Evolutionary conservation across 2,113 vertebrate species (phyloP).

Genomic region (Gallinago media): DNA sequence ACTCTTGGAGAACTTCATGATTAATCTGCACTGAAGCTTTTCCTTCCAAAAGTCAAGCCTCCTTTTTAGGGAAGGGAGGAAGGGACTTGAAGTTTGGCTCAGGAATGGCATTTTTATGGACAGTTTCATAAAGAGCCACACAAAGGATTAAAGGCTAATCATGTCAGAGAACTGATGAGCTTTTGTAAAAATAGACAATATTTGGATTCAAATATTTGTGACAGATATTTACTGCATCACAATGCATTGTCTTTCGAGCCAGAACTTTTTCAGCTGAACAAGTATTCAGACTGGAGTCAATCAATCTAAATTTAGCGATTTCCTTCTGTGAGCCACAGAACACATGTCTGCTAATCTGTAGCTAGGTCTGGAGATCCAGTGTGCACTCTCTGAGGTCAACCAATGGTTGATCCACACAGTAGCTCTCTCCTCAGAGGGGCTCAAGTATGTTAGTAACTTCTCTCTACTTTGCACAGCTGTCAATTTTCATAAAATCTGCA

Average conservation of each 20-base stretch:
- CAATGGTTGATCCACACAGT: not conserved
- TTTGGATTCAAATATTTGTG: slow-evolving; percentile 41
- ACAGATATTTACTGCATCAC: slow-evolving; percentile 33
- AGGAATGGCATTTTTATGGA: not conserved
- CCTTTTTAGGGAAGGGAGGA: not conserved
- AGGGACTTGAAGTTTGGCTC: slow-evolving; percentile 23
- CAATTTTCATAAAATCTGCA: not conserved
- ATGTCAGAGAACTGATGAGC: slow-evolving; percentile 17
- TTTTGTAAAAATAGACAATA: slow-evolving; percentile 58
- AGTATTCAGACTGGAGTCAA: slow-evolving; percentile 12
- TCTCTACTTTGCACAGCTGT: not conserved
- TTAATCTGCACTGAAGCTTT: not conserved
- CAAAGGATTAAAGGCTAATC: slow-evolving; percentile 7
- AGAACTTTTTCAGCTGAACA: not conserved
- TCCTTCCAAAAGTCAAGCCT: not conserved
- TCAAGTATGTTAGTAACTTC: not conserved
- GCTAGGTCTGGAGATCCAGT: not conserved
- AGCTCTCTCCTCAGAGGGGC: not conserved
- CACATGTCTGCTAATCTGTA: not conserved
- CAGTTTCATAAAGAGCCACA: not conserved
- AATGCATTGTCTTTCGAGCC: slow-evolving; percentile 22
- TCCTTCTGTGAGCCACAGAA: not conserved
- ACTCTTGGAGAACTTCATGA: not conserved
- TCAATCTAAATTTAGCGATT: slow-evolving; percentile 3
- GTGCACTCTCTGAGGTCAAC: not conserved